Conservation (phyloP, 2,888 invertebrate genomes). For the Lordiphosa andalusiaca region DNA sequence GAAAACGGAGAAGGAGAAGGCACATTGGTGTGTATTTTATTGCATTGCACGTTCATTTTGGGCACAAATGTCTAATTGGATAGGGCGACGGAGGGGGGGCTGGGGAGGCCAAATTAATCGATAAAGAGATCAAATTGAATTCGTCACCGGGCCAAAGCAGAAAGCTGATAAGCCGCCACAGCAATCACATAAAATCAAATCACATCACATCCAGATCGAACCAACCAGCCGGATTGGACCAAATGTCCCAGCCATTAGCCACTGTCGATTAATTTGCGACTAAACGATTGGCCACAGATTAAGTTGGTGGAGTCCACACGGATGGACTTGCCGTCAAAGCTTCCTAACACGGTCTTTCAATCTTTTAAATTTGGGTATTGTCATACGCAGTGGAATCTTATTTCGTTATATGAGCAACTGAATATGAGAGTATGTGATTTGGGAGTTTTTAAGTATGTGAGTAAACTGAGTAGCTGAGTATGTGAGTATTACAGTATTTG, state of each 20-base stretch:
- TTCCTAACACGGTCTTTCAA: no score
- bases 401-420: no score
- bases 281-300: not conserved
- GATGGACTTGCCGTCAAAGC: no score
- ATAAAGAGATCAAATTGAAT: constrained; percentile 50
- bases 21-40: constrained; percentile 50
- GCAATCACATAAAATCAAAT: constrained; percentile 65
- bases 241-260: constrained; percentile 1
- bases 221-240: not conserved
- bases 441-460: no score
- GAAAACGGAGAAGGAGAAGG: not conserved
- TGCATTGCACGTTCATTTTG: constrained; percentile 59
- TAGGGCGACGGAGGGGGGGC: constrained; percentile 35
- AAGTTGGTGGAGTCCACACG: no score
- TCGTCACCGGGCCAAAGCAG: constrained; percentile 7
- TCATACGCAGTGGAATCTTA: no score
- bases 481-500: no score
- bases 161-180: constrained; percentile 70
- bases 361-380: no score
- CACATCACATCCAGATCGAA: constrained; percentile 41
- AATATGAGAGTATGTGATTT: no score
- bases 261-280: constrained; percentile 8
- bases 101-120: constrained; percentile 47
- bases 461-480: no score
- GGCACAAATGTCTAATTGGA: constrained; percentile 63